Evolutionary conservation across 2,113 vertebrate genomes (phyloP).

Genomic region (Ptilonorhynchus violaceus): DNA sequence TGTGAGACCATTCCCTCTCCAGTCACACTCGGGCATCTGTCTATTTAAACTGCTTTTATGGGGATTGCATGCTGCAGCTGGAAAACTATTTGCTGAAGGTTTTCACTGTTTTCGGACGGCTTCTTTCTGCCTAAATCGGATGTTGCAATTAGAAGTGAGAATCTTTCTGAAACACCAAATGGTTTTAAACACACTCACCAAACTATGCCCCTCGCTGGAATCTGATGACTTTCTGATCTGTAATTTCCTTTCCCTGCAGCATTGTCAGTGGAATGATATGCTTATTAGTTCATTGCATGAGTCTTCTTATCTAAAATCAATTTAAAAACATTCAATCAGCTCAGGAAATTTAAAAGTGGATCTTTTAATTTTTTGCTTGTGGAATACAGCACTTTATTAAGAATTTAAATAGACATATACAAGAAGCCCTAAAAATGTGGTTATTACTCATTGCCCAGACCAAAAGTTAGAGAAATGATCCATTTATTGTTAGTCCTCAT

Average conservation of each 20-base stretch:
- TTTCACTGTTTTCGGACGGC: background rate
- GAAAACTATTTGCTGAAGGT: background rate
- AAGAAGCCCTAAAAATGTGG: background rate
- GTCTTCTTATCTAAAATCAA: background rate
- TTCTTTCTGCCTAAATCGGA: background rate
- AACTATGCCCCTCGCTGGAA: background rate
- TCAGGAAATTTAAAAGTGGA: background rate
- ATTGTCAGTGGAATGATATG: background rate
- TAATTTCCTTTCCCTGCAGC: background rate
- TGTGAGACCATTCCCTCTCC: background rate
- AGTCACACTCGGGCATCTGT: background rate
- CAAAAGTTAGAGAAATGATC: background rate
- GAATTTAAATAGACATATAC: background rate
- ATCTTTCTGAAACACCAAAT: background rate
- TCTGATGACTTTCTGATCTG: background rate
- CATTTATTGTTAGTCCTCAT: background rate
- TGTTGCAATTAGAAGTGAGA: background rate
- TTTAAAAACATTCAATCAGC: background rate
- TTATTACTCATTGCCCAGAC: background rate
- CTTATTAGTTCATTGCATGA: background rate
- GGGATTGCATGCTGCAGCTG: background rate
- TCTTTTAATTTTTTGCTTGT: background rate
- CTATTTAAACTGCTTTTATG: background rate
- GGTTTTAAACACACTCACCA: background rate
- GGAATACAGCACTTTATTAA: background rate